A percentile compares a stretch with the other conserved stretches of the same genome.
Conservation (phyloP, 2,888 invertebrate species). For the Leucophenga montana region DNA sequence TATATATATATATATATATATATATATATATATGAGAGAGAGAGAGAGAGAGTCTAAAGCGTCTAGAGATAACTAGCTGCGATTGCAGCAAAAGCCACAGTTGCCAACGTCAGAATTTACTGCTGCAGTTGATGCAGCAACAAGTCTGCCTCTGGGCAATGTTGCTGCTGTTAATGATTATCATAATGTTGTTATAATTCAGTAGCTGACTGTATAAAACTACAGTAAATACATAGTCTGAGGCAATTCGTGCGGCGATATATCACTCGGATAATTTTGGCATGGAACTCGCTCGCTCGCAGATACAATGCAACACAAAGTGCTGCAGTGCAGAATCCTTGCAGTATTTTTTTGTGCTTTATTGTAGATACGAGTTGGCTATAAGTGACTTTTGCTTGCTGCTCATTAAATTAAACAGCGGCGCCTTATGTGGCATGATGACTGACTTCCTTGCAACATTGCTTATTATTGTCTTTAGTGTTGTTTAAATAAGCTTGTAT, state of each 20-base stretch:
- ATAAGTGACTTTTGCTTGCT: conserved; percentile 31
- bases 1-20: too few species aligned
- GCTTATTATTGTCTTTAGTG: neutral
- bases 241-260: conserved; percentile 23
- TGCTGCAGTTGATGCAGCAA: neutral
- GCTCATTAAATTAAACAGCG: conserved; percentile 27
- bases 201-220: conserved; percentile 2
- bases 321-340: neutral
- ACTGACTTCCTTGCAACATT: conserved; percentile 4
- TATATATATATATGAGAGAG: too few species aligned
- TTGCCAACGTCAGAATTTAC: neutral
- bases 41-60: neutral
- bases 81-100: conserved; percentile 8
- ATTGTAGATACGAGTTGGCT: conserved; percentile 24
- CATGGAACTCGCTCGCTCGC: neutral
- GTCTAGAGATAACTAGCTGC: conserved; percentile 10
- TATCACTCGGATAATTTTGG: conserved; percentile 20
- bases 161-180: conserved; percentile 20
- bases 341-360: conserved; percentile 21
- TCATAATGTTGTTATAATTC: conserved; percentile 28
- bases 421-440: conserved; percentile 25
- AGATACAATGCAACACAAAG: neutral
- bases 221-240: neutral
- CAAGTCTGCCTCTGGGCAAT: conserved; percentile 7
- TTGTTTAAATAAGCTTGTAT: conserved; percentile 20